These are phyloP conservation scores for Drosophila tropicalis DNA, from an alignment of 1,140 invertebrate species.

Conservation along the genomic window DNA sequence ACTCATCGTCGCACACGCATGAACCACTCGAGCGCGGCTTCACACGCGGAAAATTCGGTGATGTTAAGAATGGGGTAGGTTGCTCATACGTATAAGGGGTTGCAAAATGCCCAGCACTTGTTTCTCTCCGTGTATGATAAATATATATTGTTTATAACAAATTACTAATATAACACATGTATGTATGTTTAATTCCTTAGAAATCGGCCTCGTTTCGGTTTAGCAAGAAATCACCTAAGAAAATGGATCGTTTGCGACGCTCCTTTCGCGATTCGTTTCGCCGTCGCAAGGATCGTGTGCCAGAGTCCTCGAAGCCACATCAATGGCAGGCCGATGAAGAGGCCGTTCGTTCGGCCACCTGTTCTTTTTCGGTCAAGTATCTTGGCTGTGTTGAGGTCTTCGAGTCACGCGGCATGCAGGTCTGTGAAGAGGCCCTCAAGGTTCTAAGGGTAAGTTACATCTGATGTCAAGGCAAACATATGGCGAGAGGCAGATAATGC, in stretches of 20 bases:
- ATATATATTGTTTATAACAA: background rate
- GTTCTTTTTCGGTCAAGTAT: slow-evolving; percentile 99
- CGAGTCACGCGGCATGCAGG: slow-evolving; percentile 99
- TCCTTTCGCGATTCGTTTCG: slow-evolving; percentile 97
- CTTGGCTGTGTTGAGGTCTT: slow-evolving; percentile 99
- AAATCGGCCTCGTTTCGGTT: slow-evolving; percentile 85
- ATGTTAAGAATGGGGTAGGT: slow-evolving; percentile 83
- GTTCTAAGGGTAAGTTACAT: slow-evolving; percentile 90
- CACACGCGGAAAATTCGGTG: slow-evolving; percentile 83
- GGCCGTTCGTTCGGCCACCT: slow-evolving; percentile 96
- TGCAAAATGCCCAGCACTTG: slow-evolving; percentile 26
- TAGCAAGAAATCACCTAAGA: slow-evolving; percentile 87
- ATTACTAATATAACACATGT: no score
- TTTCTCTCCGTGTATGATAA: slow-evolving; percentile 21
- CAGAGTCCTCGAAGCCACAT: slow-evolving; percentile 97
- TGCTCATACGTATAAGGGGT: slow-evolving; percentile 27
- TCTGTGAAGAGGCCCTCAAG: slow-evolving; percentile 99
- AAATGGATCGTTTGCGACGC: slow-evolving; percentile 95
- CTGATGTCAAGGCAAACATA: background rate
- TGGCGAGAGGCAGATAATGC: background rate
- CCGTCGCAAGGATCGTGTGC: slow-evolving; percentile 90
- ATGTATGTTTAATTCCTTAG: slow-evolving; percentile 56
- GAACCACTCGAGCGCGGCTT: slow-evolving; percentile 83
- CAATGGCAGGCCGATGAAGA: slow-evolving; percentile 99
- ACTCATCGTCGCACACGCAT: slow-evolving; percentile 83